phyloP scores from a whole-genome alignment of 1,140 invertebrate genomes.

The Apis mellifera region Amel_HAv3.1 CM009939.2:4851501-4852000 shows the following conservation, averaged over 20 bases:
- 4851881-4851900: too few relatives aligned
- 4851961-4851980: slow-evolving; percentile 11
- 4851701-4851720: neutral
- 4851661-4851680: slow-evolving; percentile 54
- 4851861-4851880: too few relatives aligned
- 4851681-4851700: slow-evolving; percentile 34
- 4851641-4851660: slow-evolving; percentile 41
- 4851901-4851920: too few relatives aligned
- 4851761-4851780: too few relatives aligned
- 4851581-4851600: slow-evolving; percentile 64
- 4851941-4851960: too few relatives aligned
- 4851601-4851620: slow-evolving; percentile 54
- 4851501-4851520: slow-evolving; percentile 41
- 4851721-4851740: neutral
- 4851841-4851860: too few relatives aligned
- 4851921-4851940: too few relatives aligned
- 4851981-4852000: slow-evolving; percentile 85
- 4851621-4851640: slow-evolving; percentile 23
- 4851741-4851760: neutral
- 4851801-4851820: too few relatives aligned
- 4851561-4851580: slow-evolving; percentile 41
- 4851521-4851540: slow-evolving; percentile 43
- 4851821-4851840: too few relatives aligned
- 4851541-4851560: slow-evolving; percentile 56
- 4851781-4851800: too few relatives aligned